These are phyloP conservation scores for Dysdera silvatica DNA, from an alignment of 1,140 invertebrate genomes.

Conservation along the genomic window DNA sequence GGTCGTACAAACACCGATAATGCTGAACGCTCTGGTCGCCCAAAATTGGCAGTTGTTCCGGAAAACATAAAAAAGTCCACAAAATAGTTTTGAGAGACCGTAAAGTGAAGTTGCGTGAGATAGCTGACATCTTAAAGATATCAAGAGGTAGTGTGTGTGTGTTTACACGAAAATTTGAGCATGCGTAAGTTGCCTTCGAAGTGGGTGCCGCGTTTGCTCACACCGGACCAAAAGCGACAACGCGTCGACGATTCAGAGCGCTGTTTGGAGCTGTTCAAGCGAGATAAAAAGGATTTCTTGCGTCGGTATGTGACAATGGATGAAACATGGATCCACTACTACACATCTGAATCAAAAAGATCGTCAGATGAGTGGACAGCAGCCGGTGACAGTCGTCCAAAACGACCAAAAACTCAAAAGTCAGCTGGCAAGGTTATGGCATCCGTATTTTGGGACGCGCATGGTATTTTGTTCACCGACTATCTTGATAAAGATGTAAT, in stretches of 20 bases:
- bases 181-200: slow-evolving; percentile 8
- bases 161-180: slow-evolving; percentile 13
- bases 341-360: slow-evolving; percentile 7
- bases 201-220: slow-evolving; percentile 6
- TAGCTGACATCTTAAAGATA: slow-evolving; percentile 6
- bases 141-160: not conserved
- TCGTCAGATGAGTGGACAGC: not conserved
- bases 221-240: not conserved
- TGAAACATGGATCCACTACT: slow-evolving; percentile 1
- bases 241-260: not conserved
- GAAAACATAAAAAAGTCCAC: slow-evolving; percentile 4
- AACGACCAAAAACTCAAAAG: not conserved
- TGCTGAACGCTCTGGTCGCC: not conserved
- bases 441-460: not conserved
- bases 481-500: not conserved
- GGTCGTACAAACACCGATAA: slow-evolving; percentile 2
- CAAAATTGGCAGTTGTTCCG: slow-evolving; percentile 5
- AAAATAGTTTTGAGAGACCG: slow-evolving; percentile 3
- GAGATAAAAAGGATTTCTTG: slow-evolving; percentile 9
- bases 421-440: slow-evolving; percentile 2
- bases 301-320: slow-evolving; percentile 6
- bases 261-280: slow-evolving; percentile 5
- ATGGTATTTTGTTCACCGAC: not conserved
- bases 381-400: not conserved
- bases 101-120: slow-evolving; percentile 8